phyloP scores from a whole-genome alignment of 2,113 vertebrate genomes.

The Brienomyrus longianalis region DNA sequence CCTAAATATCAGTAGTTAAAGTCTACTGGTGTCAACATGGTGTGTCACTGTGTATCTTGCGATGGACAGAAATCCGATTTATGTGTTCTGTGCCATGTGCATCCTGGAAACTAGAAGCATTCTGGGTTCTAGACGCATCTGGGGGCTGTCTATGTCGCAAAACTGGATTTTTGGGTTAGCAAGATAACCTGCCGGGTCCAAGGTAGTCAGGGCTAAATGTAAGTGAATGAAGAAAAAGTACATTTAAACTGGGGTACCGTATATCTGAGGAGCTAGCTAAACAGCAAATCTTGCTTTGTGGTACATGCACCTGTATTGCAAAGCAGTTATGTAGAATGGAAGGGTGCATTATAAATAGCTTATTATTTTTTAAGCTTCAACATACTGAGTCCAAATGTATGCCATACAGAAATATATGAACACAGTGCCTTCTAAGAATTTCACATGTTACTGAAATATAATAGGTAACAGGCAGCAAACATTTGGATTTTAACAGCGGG shows the following conservation, averaged over 20 bases:
- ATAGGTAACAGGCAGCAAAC: background rate
- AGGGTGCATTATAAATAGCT: background rate
- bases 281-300: background rate
- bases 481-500: conserved; percentile 17
- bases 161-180: background rate
- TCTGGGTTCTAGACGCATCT: background rate
- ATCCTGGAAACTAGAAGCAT: background rate
- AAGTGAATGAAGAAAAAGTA: background rate
- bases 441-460: background rate
- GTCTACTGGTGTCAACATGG: background rate
- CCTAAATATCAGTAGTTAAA: background rate
- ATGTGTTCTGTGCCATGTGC: background rate
- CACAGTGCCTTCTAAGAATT: background rate
- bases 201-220: background rate
- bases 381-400: background rate
- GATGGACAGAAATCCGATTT: background rate
- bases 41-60: background rate
- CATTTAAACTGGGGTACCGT: background rate
- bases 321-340: background rate
- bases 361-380: background rate
- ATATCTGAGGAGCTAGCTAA: background rate
- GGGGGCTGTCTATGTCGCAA: background rate
- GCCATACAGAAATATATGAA: background rate
- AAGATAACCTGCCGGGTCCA: background rate
- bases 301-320: background rate